Evolutionary conservation across 2,888 invertebrate genomes (phyloP).

Genomic region (Caenorhabditis sp.): DNA sequence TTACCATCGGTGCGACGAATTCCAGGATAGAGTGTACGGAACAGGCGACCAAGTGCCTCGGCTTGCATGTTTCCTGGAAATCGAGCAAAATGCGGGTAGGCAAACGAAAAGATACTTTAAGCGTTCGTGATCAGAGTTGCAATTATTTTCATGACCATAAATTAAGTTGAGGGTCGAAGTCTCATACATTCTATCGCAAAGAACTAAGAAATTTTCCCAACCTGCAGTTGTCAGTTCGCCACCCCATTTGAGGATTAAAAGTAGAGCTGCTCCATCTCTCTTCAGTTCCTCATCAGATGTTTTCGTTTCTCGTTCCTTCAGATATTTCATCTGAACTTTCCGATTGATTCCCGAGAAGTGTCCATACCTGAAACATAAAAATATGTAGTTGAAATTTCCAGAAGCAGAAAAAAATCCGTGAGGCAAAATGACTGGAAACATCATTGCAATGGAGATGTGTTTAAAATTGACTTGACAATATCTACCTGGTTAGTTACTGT

Average conservation of each 20-base stretch:
- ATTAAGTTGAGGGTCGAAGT: too few species aligned
- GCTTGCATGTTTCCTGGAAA: slow-evolving; percentile 78
- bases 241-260: slow-evolving; percentile 99
- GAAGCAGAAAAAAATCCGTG: too few species aligned
- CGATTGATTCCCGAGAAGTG: slow-evolving; percentile 99
- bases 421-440: too few species aligned
- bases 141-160: too few species aligned
- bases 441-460: too few species aligned
- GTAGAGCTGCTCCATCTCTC: slow-evolving; percentile 90
- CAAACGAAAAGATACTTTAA: too few species aligned
- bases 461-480: too few species aligned
- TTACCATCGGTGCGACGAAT: slow-evolving; percentile 82
- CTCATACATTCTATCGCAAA: too few species aligned
- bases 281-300: slow-evolving; percentile 59
- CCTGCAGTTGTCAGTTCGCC: slow-evolving; percentile 99
- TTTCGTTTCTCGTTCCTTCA: slow-evolving; percentile 85
- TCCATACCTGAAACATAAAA: slow-evolving; percentile 91
- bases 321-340: slow-evolving; percentile 99
- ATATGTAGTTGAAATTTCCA: too few species aligned
- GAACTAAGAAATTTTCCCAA: neutral
- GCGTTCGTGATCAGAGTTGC: too few species aligned
- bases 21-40: slow-evolving; percentile 97
- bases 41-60: slow-evolving; percentile 89
- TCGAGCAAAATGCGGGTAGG: too few species aligned
- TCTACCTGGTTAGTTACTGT: too few species aligned